phyloP scores from a whole-genome alignment of 2,888 invertebrate species.

The Nowickia ferox region DNA sequence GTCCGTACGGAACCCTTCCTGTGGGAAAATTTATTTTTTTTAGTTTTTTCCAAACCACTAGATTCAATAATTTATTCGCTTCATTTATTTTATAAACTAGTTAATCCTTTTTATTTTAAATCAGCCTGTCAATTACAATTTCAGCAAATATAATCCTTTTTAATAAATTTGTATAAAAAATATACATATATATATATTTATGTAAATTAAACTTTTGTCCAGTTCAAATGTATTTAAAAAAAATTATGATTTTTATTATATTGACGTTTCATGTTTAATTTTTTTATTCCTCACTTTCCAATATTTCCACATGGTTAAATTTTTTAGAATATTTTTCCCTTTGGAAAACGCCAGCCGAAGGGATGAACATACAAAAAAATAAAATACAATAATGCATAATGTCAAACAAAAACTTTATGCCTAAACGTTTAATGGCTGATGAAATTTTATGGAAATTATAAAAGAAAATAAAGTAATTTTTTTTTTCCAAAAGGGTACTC shows the following conservation, averaged over 20 bases:
- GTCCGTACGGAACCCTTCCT: too few relatives aligned
- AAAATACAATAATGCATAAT: background rate
- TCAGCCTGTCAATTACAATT: background rate
- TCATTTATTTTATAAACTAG: too few relatives aligned
- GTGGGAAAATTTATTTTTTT: too few relatives aligned
- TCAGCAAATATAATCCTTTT: background rate
- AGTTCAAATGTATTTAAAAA: background rate
- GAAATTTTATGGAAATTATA: constrained; percentile 32
- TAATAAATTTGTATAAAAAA: background rate
- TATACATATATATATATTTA: background rate
- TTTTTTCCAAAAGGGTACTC: too few relatives aligned
- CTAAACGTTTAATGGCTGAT: constrained; percentile 24
- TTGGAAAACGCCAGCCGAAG: background rate
- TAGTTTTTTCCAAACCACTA: too few relatives aligned
- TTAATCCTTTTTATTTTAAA: background rate
- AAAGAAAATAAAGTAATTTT: background rate
- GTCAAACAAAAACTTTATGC: background rate
- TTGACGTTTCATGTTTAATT: background rate
- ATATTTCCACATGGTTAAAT: constrained; percentile 34
- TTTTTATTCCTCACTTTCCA: constrained; percentile 1
- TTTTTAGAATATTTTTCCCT: constrained; percentile 15
- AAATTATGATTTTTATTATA: constrained; percentile 4
- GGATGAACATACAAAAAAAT: background rate
- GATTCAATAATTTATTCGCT: too few relatives aligned
- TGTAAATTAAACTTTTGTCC: background rate